A percentile compares a stretch with the other conserved stretches of the same genome.
Evolutionary conservation across 2,888 invertebrate species (phyloP).

Genomic region (Chrysodeixis includens): DNA sequence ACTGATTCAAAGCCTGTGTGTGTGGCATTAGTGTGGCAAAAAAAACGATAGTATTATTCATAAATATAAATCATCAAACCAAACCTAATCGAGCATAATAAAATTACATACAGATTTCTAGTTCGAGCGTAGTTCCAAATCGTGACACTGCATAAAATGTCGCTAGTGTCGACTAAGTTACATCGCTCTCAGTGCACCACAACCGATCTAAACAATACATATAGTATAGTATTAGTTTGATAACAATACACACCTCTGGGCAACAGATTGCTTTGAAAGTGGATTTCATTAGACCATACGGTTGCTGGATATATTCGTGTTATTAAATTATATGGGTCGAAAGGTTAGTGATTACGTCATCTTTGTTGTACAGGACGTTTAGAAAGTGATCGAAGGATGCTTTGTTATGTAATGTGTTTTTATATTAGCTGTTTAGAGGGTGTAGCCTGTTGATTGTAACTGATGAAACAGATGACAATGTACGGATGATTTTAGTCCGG

Average conservation of each 20-base stretch:
- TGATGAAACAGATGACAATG: too few species aligned
- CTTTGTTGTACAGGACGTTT: conserved; percentile 30
- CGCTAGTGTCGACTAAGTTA: too few species aligned
- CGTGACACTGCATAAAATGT: too few species aligned
- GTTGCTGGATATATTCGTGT: conserved; percentile 57
- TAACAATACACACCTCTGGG: conserved; percentile 80
- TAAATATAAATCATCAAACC: too few species aligned
- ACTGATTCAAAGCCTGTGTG: too few species aligned
- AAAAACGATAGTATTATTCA: too few species aligned
- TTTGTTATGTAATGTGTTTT: background rate
- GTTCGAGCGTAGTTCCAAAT: too few species aligned
- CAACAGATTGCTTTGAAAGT: conserved; percentile 78
- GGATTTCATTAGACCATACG: conserved; percentile 81
- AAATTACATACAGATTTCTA: too few species aligned
- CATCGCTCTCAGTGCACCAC: conserved; percentile 36
- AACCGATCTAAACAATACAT: conserved; percentile 50
- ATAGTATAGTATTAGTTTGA: conserved; percentile 74
- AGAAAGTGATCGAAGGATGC: conserved; percentile 39
- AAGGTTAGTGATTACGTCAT: conserved; percentile 55
- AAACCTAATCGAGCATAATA: too few species aligned
- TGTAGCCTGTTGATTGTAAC: too few species aligned
- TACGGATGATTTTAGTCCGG: too few species aligned
- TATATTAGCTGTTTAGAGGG: background rate
- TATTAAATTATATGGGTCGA: conserved; percentile 59
- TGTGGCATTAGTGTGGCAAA: too few species aligned